phyloP scores from a whole-genome alignment of 2,113 vertebrate genomes.

The Centropus unirufus region DNA sequence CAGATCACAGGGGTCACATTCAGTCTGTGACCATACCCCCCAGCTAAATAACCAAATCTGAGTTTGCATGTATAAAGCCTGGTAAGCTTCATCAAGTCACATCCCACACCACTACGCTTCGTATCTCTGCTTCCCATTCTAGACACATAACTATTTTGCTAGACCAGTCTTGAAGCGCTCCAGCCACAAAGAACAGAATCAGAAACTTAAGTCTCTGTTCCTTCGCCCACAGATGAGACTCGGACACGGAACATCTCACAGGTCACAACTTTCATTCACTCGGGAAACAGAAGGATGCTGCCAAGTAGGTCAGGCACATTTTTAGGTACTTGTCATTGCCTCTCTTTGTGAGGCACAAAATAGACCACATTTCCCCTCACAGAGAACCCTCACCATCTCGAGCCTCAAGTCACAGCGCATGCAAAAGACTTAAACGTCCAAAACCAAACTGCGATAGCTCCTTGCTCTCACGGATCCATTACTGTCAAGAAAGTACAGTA shows the following conservation, averaged over 20 bases:
- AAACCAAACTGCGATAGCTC: neutral
- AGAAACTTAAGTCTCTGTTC: neutral
- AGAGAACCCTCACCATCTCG: neutral
- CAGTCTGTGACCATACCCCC: neutral
- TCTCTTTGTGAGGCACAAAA: neutral
- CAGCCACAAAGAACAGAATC: neutral
- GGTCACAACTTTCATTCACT: neutral
- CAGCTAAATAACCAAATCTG: neutral
- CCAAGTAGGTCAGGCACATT: neutral
- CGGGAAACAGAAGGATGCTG: neutral
- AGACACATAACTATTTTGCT: neutral
- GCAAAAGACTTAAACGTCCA: neutral
- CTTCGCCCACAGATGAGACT: neutral
- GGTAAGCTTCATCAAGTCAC: neutral
- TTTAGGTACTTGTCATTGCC: neutral
- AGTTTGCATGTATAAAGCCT: neutral
- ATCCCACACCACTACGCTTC: neutral
- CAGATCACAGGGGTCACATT: neutral
- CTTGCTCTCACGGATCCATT: neutral
- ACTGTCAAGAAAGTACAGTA: neutral
- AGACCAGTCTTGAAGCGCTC: neutral
- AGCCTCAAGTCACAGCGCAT: neutral
- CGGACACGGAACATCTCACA: neutral
- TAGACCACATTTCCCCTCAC: neutral
- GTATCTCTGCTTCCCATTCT: neutral